These are phyloP conservation scores for Acrocephalus kingi DNA, from an alignment of 2,113 vertebrate species.

Conservation along the genomic window DNA sequence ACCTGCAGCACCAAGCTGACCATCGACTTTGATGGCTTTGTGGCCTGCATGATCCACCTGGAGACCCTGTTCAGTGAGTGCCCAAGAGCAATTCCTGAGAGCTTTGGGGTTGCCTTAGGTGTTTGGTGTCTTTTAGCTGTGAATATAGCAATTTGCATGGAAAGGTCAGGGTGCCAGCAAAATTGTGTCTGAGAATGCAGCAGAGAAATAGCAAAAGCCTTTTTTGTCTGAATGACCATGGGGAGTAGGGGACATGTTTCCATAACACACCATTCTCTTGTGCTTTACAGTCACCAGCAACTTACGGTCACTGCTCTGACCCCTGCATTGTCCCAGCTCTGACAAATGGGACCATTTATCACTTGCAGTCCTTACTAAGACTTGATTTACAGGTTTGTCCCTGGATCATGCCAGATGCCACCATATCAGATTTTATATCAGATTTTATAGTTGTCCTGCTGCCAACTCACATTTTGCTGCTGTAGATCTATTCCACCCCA, in stretches of 20 bases:
- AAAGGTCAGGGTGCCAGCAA: neutral
- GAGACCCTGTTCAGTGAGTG: slow-evolving; percentile 91
- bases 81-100: neutral
- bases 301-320: neutral
- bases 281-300: neutral
- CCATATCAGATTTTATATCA: neutral
- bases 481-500: neutral
- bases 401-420: neutral
- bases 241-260: neutral
- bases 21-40: slow-evolving; percentile 85
- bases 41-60: slow-evolving; percentile 83
- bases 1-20: slow-evolving; percentile 71
- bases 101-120: neutral
- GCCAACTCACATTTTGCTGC: neutral
- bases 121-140: neutral
- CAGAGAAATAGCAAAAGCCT: neutral
- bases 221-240: neutral
- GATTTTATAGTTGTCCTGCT: slow-evolving; percentile 1
- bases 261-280: neutral
- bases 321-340: neutral
- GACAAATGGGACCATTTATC: neutral
- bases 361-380: neutral
- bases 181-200: neutral
- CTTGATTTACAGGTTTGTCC: neutral
- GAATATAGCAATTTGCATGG: neutral